phyloP scores from a whole-genome alignment of 2,888 invertebrate species.

The Nomada fabriciana region DNA sequence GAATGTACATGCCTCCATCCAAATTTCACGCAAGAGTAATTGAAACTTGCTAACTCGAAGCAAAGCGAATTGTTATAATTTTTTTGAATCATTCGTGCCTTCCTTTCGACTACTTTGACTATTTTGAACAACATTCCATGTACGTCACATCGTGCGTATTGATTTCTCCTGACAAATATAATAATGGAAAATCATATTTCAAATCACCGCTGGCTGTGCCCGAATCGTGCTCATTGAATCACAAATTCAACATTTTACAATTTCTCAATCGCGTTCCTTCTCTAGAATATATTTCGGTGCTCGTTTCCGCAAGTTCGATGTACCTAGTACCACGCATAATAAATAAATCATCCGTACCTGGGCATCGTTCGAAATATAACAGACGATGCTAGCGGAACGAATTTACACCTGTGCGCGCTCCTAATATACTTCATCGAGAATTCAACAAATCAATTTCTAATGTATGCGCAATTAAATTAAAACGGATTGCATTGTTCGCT shows the following conservation, averaged over 20 bases:
- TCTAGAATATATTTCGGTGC: neutral
- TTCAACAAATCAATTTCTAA: neutral
- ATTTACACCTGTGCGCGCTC: neutral
- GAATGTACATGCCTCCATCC: no score
- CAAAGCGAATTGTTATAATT: no score
- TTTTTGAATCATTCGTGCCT: no score
- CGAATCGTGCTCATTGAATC: neutral
- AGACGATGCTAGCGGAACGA: no score
- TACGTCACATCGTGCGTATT: neutral
- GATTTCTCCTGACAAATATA: neutral
- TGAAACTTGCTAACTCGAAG: no score
- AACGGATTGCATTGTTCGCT: neutral
- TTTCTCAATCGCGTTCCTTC: neutral
- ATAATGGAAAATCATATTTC: neutral
- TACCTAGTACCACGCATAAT: neutral
- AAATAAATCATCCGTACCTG: neutral
- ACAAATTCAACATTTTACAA: constrained; percentile 1
- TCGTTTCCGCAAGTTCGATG: neutral
- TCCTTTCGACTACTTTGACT: no score
- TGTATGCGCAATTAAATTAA: neutral
- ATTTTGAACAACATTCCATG: no score
- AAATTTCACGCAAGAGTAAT: no score
- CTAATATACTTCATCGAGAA: neutral
- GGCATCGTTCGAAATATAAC: neutral
- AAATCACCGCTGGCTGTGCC: neutral